Evolutionary conservation across 2,113 vertebrate species (phyloP).

Genomic region (Chaetura pelagica): DNA sequence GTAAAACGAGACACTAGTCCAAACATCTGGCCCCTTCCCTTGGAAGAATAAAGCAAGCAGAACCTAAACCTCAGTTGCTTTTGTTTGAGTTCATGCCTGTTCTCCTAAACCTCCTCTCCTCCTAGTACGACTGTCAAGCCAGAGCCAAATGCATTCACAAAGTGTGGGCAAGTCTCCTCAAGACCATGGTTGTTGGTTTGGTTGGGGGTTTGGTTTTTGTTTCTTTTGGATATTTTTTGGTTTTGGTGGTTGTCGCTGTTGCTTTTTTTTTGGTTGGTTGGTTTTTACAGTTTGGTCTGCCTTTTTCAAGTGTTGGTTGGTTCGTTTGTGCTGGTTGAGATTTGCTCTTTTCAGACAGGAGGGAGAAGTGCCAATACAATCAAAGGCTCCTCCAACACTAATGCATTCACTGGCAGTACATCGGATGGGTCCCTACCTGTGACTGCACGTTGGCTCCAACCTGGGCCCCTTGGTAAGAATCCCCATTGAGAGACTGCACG

Average conservation of each 20-base stretch:
- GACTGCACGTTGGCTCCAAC: conserved; percentile 99
- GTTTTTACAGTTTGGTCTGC: conserved; percentile 25
- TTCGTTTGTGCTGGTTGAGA: conserved; percentile 56
- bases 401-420: conserved; percentile 74
- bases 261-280: not conserved
- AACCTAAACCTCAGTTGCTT: conserved; percentile 11
- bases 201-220: conserved; percentile 12
- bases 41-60: conserved; percentile 35
- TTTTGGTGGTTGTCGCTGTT: not conserved
- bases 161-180: conserved; percentile 69
- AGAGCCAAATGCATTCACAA: conserved; percentile 79
- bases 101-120: conserved; percentile 20
- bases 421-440: conserved; percentile 92
- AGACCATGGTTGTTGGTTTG: conserved; percentile 53
- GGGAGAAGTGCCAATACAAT: conserved; percentile 71
- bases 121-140: conserved; percentile 58
- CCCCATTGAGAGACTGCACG: conserved; percentile 99
- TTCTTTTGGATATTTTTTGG: conserved; percentile 46
- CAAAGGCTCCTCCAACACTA: conserved; percentile 68
- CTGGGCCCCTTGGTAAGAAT: conserved; percentile 99
- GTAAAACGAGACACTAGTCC: not conserved
- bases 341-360: conserved; percentile 64
- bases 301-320: conserved; percentile 27
- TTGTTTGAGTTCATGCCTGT: not conserved
- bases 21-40: conserved; percentile 27